Base-by-base conservation (phyloP, 1,140 invertebrate genomes). In the Lethrus apterus region DNA sequence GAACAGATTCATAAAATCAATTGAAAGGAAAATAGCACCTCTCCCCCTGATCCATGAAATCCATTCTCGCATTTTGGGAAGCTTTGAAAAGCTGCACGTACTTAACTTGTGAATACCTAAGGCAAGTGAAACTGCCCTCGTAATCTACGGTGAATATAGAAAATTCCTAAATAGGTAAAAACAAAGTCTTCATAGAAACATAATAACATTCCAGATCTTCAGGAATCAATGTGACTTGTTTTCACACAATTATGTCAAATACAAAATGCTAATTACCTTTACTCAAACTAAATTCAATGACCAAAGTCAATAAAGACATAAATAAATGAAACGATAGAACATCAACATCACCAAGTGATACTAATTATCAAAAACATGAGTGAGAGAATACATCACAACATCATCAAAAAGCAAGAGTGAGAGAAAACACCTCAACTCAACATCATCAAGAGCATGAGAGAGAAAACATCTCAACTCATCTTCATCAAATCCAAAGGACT, bases 1-100 rank as follows among this genome's bases (percentile, higher is more conserved):
- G 51, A 5, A 46, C 2, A 57, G 55, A 13, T 58, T 51, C 59
- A 70, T 44, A 63, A 75, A 44, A 64, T 70, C 31, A 11, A 30
- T 53, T 3, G 20, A 26, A 50, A 4, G 48, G 35, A 15, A 34
- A 29, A 9, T 33, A 17, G 13, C 38, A 26, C 8, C 32, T 30
- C 32, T 50, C 42, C 36, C 30, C 30, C 7, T 34, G 24, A 10
- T 14, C 24, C 24, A 44, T 44, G 3, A 46, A 32, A 15, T 15
- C 42, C 10, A 14, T 14, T 7, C 13, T 24, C 9, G n/a, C 5
- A 7, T 15, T 9, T 8, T 17, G 5, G 10, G n/a, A 4, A 9
- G 24, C 3, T 32, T 44, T 44, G n/a, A 31, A 4, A 10, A 4
- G 5, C 10, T 4, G 30, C 26, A 23, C 42, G 32, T n/a, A 32